A percentile compares a stretch with the other conserved stretches of the same genome.
Conservation (phyloP, 2,797 vertebrate species). For the Iguana delicatissima region DNA sequence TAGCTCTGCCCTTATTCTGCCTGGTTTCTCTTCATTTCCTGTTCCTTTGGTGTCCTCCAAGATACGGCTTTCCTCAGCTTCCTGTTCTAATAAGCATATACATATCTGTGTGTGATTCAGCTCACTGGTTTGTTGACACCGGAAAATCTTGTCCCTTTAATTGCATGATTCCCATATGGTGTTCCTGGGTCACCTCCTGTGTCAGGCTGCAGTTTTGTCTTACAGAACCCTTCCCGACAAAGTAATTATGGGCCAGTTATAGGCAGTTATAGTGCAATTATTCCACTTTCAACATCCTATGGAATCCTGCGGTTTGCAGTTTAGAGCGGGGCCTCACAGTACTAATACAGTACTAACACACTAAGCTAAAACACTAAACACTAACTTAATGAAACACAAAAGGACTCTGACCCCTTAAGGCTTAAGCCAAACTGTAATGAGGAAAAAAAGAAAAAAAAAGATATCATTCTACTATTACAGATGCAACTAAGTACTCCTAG, state of each 20-base stretch:
- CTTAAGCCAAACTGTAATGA: too few relatives aligned
- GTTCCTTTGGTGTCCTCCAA: background rate
- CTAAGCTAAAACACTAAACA: too few relatives aligned
- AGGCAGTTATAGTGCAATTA: too few relatives aligned
- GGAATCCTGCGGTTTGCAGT: too few relatives aligned
- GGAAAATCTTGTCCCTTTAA: background rate
- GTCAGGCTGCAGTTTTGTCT: background rate
- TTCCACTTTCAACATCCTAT: too few relatives aligned
- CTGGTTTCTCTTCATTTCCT: background rate
- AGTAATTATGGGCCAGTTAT: conserved; percentile 3
- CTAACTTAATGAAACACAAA: too few relatives aligned
- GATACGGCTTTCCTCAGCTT: conserved; percentile 9
- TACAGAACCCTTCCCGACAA: conserved; percentile 26
- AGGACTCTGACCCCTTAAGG: too few relatives aligned
- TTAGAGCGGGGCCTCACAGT: too few relatives aligned
- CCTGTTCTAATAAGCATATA: background rate
- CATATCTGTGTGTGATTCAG: background rate
- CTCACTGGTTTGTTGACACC: background rate
- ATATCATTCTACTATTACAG: too few relatives aligned
- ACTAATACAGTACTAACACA: too few relatives aligned
- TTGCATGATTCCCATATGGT: background rate
- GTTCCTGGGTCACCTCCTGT: background rate
- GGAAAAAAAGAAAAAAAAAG: too few relatives aligned
- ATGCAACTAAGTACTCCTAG: too few relatives aligned
- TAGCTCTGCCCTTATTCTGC: background rate